These are phyloP conservation scores for Achlya flavicornis DNA, from an alignment of 2,888 invertebrate species.

Conservation along the genomic window DNA sequence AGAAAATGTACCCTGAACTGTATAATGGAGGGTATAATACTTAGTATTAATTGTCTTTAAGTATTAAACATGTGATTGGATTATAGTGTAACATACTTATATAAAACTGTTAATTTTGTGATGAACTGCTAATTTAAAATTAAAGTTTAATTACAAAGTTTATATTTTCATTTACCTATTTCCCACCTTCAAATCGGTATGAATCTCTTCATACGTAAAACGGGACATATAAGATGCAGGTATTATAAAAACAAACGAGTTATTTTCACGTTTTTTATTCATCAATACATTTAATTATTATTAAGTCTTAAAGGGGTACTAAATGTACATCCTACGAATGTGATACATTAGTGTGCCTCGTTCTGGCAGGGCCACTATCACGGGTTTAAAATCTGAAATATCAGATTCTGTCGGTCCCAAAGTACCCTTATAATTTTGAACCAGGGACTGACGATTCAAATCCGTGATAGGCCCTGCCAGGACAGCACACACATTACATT, in stretches of 20 bases:
- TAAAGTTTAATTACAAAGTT: background rate
- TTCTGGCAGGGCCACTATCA: too few relatives aligned
- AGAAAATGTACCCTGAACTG: background rate
- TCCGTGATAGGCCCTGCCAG: too few relatives aligned
- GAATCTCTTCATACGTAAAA: too few relatives aligned
- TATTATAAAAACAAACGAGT: background rate
- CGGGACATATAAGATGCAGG: too few relatives aligned
- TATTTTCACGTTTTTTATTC: background rate
- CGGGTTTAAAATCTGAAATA: too few relatives aligned
- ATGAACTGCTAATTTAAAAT: conserved; percentile 3
- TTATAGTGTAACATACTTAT: background rate
- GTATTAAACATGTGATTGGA: conserved; percentile 8
- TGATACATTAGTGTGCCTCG: background rate
- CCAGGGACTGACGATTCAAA: too few relatives aligned
- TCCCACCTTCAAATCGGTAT: too few relatives aligned
- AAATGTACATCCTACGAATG: background rate
- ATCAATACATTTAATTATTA: background rate
- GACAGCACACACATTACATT: background rate
- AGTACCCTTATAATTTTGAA: too few relatives aligned
- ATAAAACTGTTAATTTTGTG: background rate
- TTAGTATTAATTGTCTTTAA: conserved; percentile 4
- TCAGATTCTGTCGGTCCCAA: too few relatives aligned
- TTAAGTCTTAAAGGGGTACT: conserved; percentile 1
- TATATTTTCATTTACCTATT: background rate
- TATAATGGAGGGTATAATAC: background rate